A percentile compares a stretch with the other conserved stretches of the same genome.
Conservation (phyloP, 2,888 invertebrate genomes). For the Odontocerum albicorne region DNA sequence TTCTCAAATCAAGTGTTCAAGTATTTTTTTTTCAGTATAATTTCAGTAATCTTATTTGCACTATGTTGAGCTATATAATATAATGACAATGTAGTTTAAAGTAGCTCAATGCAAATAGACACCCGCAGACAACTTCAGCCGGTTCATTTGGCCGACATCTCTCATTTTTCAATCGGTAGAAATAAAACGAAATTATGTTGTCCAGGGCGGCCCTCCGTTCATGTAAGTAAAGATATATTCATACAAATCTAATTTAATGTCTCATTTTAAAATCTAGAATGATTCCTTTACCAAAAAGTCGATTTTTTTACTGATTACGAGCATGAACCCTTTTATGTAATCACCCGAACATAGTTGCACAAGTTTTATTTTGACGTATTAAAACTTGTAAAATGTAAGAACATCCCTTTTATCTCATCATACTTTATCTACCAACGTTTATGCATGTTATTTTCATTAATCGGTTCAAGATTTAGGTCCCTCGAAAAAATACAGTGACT, state of each 20-base stretch:
- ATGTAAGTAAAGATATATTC: conserved; percentile 52
- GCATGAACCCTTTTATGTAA: conserved; percentile 52
- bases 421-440: too few species aligned
- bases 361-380: conserved; percentile 19
- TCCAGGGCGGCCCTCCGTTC: conserved; percentile 69
- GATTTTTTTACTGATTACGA: not conserved
- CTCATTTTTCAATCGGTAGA: conserved; percentile 7
- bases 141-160: conserved; percentile 6
- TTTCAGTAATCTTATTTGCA: too few species aligned
- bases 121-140: conserved; percentile 10
- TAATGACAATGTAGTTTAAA: too few species aligned
- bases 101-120: too few species aligned
- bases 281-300: not conserved
- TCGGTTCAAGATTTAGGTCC: too few species aligned
- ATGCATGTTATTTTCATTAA: too few species aligned
- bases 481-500: too few species aligned
- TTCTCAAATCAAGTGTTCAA: too few species aligned
- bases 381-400: too few species aligned
- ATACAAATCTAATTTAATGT: not conserved
- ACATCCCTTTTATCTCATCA: too few species aligned
- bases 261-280: not conserved
- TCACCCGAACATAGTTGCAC: conserved; percentile 43
- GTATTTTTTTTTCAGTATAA: too few species aligned
- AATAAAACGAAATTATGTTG: conserved; percentile 58
- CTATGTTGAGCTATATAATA: too few species aligned